A percentile compares a stretch with the other conserved stretches of the same genome.
Conservation (phyloP, 2,113 vertebrate species). For the Macaca nemestrina region DNA sequence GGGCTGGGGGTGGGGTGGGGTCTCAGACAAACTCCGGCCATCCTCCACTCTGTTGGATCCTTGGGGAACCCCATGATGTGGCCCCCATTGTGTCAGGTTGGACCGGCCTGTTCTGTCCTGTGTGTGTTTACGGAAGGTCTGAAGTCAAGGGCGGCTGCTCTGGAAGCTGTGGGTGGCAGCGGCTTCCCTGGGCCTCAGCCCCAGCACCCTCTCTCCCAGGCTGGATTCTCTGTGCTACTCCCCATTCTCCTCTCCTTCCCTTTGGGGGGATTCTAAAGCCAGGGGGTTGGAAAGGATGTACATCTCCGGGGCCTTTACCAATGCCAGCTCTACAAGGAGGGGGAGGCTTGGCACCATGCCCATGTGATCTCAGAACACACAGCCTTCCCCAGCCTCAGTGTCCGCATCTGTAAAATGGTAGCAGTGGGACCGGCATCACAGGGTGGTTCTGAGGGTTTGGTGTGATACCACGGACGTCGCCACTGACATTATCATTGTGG, state of each 20-base stretch:
- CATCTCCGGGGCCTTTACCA: not conserved
- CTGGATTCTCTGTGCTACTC: not conserved
- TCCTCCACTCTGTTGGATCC: not conserved
- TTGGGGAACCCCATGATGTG: not conserved
- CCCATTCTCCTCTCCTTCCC: not conserved
- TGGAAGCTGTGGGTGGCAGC: not conserved
- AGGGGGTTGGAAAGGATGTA: fast-evolving
- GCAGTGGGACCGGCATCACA: fast-evolving
- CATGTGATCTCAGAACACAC: not conserved
- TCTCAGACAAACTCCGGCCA: not conserved
- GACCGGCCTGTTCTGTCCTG: slow-evolving; percentile 36
- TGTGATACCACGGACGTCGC: fast-evolving
- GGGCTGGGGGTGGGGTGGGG: not conserved
- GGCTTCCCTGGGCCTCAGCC: not conserved
- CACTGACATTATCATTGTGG: fast-evolving
- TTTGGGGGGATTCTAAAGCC: not conserved
- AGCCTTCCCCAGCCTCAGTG: not conserved
- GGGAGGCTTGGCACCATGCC: not conserved
- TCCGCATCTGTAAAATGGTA: not conserved
- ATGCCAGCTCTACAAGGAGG: fast-evolving
- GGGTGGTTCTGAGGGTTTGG: not conserved
- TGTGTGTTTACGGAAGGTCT: slow-evolving; percentile 62
- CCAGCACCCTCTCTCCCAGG: not conserved
- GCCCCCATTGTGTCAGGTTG: not conserved
- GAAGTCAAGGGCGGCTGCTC: not conserved